Conservation (phyloP, 1,140 invertebrate species). For the Drosophila tropicalis region DNA sequence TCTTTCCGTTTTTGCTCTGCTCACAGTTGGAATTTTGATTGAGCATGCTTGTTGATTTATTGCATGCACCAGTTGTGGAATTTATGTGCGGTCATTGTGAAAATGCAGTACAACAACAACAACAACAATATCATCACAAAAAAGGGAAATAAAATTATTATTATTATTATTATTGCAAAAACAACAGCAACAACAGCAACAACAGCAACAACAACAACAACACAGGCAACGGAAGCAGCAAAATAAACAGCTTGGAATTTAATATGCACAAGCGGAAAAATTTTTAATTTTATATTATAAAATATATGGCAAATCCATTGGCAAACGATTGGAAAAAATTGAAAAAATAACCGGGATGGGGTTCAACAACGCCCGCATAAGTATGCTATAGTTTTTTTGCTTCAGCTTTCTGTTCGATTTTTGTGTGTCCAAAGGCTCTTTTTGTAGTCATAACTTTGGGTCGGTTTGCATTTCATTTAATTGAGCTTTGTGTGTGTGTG, state of each 20-base stretch:
- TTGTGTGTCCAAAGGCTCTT: too few species aligned
- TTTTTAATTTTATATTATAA: slow-evolving; percentile 38
- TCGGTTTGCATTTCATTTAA: too few species aligned
- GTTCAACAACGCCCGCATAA: not conserved
- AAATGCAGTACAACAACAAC: slow-evolving; percentile 26
- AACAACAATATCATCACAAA: slow-evolving; percentile 19
- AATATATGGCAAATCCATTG: slow-evolving; percentile 22
- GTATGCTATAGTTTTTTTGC: slow-evolving; percentile 33
- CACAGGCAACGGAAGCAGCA: slow-evolving; percentile 10
- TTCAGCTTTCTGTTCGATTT: not conserved
- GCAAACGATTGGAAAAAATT: slow-evolving; percentile 4
- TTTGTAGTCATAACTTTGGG: too few species aligned
- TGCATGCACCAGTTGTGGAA: slow-evolving; percentile 59
- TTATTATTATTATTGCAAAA: slow-evolving; percentile 14
- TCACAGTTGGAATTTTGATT: slow-evolving; percentile 66
- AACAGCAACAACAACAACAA: slow-evolving; percentile 6
- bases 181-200: slow-evolving; percentile 10
- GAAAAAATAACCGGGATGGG: slow-evolving; percentile 1
- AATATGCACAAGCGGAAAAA: slow-evolving; percentile 29
- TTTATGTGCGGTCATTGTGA: slow-evolving; percentile 68
- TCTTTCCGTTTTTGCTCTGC: slow-evolving; percentile 11
- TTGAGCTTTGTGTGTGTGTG: too few species aligned
- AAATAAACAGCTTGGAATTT: slow-evolving; percentile 25
- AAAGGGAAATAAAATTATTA: slow-evolving; percentile 21
- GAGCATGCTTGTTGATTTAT: slow-evolving; percentile 70